Evolutionary conservation across 2,888 invertebrate genomes (phyloP), one percentile per base, ranked within the genome.

Genomic region (Chaetogeoica ovagalla): DNA sequence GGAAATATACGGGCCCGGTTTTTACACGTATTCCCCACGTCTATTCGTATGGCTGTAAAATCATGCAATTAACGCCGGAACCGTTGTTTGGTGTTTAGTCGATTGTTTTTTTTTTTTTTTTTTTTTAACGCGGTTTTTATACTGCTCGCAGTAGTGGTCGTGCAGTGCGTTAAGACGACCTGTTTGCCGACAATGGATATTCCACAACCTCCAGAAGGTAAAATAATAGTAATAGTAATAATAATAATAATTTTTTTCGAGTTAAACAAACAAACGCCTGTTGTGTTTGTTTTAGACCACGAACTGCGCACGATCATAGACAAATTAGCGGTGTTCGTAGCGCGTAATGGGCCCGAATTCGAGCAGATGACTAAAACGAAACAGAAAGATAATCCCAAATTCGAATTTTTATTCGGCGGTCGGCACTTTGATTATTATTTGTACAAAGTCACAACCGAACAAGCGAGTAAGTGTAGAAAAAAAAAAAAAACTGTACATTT

Each of bases 281-380:
- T 55, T 17, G 17, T 77, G 13, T 59, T 23, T 48, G 37, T 69
- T 62, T 52, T 68, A 93, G 98, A 98, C 90, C 93, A 93, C 85
- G 97, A 98, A 86, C 91, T 97, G 85, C 92, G 94, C 86, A 97
- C 96, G 89, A 97, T 98, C 86, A 98, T 99, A 85, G 98, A 98
- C 89, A 98, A 98, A 89, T 89, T 98, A 85, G 98, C 98, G 19
- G 96, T 97, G 87, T 98, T 98, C 90, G 98, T 99, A 84, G 98
- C 98, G 82, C 89, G 97, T 88, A 98, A 98, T 93, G 98, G 98
- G 76, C 97, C 96, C n/a, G 98, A 98, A 87, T 98, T 98, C 88
- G 98, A 98, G 89, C 93, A 95, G 88, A 98, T 98, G 94, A 98
- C 98, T 82, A 98, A 98, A 89, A 94, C 94, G 86, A 98, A 98